phyloP scores from a whole-genome alignment of 2,113 vertebrate genomes.

The Indicator maculatus region DNA sequence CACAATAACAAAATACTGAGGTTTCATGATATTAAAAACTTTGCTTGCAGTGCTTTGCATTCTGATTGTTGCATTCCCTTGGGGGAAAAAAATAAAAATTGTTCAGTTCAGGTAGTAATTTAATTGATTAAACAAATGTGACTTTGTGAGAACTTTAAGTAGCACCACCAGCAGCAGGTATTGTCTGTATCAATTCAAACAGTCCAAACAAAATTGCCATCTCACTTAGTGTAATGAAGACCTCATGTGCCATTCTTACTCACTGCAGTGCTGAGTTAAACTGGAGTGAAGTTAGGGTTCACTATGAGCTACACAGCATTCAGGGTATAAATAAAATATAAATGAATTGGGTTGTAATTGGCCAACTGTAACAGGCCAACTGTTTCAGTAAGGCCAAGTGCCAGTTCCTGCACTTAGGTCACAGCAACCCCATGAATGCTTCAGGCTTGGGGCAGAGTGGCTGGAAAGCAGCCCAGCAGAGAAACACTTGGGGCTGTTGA shows the following conservation, averaged over 20 bases:
- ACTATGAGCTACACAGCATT: background rate
- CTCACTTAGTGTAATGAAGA: conserved; percentile 13
- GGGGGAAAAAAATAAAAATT: background rate
- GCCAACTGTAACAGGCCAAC: too few relatives aligned
- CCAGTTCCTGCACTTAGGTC: too few relatives aligned
- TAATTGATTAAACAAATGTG: background rate
- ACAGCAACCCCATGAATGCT: too few relatives aligned
- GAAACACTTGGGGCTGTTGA: too few relatives aligned
- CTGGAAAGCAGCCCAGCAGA: too few relatives aligned
- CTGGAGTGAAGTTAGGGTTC: conserved; percentile 59
- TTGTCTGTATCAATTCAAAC: background rate
- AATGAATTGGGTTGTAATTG: conserved; percentile 55
- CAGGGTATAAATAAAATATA: conserved; percentile 54
- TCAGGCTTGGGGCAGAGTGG: too few relatives aligned
- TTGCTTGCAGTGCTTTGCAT: background rate
- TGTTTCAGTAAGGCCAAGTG: too few relatives aligned
- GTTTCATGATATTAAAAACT: background rate
- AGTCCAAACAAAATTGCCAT: conserved; percentile 7
- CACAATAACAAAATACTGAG: background rate
- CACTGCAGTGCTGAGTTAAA: conserved; percentile 70
- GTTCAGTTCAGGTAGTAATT: background rate
- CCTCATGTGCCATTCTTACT: conserved; percentile 2
- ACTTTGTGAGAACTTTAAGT: background rate
- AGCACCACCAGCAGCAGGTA: background rate
- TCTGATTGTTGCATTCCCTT: background rate